Evolutionary conservation across 2,113 vertebrate species (phyloP).

Genomic region (Rhynchopsitta pachyrhyncha): DNA sequence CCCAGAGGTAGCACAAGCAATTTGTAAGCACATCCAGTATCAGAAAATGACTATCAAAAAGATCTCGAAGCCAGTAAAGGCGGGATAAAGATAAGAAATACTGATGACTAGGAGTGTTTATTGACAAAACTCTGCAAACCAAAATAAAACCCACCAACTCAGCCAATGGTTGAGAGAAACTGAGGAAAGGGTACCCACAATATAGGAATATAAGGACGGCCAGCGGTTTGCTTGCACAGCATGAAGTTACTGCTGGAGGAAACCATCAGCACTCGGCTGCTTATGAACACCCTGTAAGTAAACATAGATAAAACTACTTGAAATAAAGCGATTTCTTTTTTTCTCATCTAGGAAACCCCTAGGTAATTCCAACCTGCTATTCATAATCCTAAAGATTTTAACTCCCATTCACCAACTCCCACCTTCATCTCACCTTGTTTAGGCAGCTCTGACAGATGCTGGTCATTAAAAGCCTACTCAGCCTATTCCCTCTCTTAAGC

Average conservation of each 20-base stretch:
- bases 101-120: background rate
- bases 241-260: background rate
- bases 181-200: background rate
- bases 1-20: background rate
- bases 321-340: background rate
- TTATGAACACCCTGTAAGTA: background rate
- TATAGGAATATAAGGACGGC: accelerated
- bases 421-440: background rate
- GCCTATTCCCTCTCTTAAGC: background rate
- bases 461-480: background rate
- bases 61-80: background rate
- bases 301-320: background rate
- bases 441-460: background rate
- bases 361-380: background rate
- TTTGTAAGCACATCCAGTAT: background rate
- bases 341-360: background rate
- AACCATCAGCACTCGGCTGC: background rate
- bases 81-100: background rate
- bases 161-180: background rate
- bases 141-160: background rate
- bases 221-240: background rate
- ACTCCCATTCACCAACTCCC: background rate
- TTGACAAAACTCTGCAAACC: background rate
- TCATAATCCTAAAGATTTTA: background rate
- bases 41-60: background rate